phyloP scores from a whole-genome alignment of 2,113 vertebrate genomes.

The Hippocampus abdominalis region DNA sequence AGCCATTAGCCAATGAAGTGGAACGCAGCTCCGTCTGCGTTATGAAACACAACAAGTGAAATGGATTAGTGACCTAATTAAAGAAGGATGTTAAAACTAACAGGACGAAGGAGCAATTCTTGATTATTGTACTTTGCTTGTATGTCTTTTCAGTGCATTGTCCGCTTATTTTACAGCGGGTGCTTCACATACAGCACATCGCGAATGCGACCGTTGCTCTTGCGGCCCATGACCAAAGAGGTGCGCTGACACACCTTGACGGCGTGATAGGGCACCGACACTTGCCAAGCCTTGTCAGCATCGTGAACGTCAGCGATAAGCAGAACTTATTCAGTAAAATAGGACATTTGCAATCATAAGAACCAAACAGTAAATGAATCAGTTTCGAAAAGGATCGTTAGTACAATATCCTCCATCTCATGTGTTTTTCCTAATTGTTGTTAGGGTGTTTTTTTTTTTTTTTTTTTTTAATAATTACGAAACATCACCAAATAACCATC shows the following conservation, averaged over 20 bases:
- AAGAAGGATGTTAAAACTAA: slow-evolving; percentile 40
- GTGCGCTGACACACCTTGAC: slow-evolving; percentile 19
- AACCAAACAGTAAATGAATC: too few relatives aligned
- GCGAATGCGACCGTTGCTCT: background rate
- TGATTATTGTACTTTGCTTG: slow-evolving; percentile 36
- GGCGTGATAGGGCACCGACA: slow-evolving; percentile 10
- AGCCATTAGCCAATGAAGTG: slow-evolving; percentile 34
- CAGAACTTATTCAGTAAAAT: background rate
- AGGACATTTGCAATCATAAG: too few relatives aligned
- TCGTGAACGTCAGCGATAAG: background rate
- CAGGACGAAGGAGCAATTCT: slow-evolving; percentile 46
- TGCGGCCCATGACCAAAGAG: slow-evolving; percentile 31
- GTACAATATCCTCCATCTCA: too few relatives aligned
- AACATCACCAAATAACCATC: too few relatives aligned
- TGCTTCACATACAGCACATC: slow-evolving; percentile 21
- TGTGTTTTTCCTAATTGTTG: too few relatives aligned
- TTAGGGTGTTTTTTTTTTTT: too few relatives aligned
- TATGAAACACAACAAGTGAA: slow-evolving; percentile 46
- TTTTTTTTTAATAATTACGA: too few relatives aligned
- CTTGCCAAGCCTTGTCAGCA: slow-evolving; percentile 9
- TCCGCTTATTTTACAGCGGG: slow-evolving; percentile 23
- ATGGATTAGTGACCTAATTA: slow-evolving; percentile 62
- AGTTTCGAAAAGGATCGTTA: too few relatives aligned
- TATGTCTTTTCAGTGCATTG: background rate
- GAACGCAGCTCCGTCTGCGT: slow-evolving; percentile 27